Percentiles rank a stretch among this genome's conserved stretches.
phyloP scores from a whole-genome alignment of 2,888 invertebrate genomes.

The Torymus aiolomorphi region DNA sequence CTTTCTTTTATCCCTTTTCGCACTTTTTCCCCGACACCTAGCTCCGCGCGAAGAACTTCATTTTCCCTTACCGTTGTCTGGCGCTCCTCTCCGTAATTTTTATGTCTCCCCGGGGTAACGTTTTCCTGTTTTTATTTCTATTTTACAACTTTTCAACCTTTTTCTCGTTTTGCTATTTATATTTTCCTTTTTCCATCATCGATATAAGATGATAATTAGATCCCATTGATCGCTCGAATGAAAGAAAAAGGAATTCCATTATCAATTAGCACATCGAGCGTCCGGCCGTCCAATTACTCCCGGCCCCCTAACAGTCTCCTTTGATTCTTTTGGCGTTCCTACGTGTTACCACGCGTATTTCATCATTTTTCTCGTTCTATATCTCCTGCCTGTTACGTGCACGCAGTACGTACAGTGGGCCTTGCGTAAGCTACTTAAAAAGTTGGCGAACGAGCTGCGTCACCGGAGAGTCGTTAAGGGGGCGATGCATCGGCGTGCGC shows the following conservation, averaged over 20 bases:
- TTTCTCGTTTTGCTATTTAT: no score
- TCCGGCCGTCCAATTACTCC: not conserved
- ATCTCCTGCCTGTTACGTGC: not conserved
- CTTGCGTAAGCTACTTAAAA: conserved; percentile 60
- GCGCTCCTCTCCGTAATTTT: not conserved
- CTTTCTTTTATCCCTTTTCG: not conserved
- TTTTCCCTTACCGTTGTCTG: not conserved
- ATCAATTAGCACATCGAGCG: not conserved
- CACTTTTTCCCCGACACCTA: not conserved
- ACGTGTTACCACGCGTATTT: conserved; percentile 6
- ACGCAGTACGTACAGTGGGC: not conserved
- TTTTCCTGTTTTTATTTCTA: no score
- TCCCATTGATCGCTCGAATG: no score
- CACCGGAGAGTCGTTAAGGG: conserved; percentile 56
- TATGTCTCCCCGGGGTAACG: no score
- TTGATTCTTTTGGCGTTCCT: not conserved
- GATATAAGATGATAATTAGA: no score
- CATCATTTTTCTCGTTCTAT: conserved; percentile 30
- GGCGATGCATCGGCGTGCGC: conserved; percentile 40
- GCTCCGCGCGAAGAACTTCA: not conserved
- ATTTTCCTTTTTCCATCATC: no score
- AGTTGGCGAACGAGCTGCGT: conserved; percentile 57
- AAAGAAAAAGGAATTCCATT: no score
- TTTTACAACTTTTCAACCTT: no score
- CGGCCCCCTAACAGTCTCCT: no score